Evolutionary conservation across 2,888 invertebrate species (phyloP).

Genomic region (Panzeria rudis): DNA sequence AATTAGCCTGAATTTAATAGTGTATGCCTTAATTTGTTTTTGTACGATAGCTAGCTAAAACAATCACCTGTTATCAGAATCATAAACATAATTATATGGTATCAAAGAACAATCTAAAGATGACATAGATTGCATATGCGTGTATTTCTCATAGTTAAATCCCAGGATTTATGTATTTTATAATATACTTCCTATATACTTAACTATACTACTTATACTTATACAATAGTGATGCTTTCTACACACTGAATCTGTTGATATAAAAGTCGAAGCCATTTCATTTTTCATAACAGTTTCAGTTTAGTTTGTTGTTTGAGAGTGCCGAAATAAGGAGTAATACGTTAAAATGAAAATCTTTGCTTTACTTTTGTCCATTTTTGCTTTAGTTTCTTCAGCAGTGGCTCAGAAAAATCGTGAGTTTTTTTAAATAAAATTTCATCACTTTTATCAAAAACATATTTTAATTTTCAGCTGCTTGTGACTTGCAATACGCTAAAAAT

Average conservation of each 20-base stretch:
- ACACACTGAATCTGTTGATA: background rate
- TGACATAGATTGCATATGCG: too few species aligned
- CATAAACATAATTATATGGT: too few species aligned
- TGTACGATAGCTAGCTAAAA: too few species aligned
- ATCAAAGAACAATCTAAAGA: too few species aligned
- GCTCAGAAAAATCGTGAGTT: background rate
- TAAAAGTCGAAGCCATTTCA: background rate
- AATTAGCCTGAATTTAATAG: too few species aligned
- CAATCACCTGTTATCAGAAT: too few species aligned
- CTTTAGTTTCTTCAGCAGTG: background rate
- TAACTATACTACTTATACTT: too few species aligned
- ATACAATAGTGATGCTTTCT: too few species aligned
- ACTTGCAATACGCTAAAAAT: background rate
- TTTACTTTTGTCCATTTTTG: background rate
- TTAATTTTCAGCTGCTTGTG: background rate
- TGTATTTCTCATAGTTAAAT: too few species aligned
- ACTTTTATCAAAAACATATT: background rate
- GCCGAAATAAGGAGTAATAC: background rate
- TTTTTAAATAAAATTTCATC: background rate
- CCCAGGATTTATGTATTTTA: too few species aligned
- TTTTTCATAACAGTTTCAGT: background rate
- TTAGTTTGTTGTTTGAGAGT: background rate
- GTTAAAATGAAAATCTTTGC: slow-evolving; percentile 11
- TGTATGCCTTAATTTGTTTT: too few species aligned
- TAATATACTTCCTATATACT: too few species aligned